Percentiles rank a stretch among this genome's conserved stretches.
Evolutionary conservation across 2,797 vertebrate species (phyloP).

Genomic region (Enteromius unitaeniatus): DNA sequence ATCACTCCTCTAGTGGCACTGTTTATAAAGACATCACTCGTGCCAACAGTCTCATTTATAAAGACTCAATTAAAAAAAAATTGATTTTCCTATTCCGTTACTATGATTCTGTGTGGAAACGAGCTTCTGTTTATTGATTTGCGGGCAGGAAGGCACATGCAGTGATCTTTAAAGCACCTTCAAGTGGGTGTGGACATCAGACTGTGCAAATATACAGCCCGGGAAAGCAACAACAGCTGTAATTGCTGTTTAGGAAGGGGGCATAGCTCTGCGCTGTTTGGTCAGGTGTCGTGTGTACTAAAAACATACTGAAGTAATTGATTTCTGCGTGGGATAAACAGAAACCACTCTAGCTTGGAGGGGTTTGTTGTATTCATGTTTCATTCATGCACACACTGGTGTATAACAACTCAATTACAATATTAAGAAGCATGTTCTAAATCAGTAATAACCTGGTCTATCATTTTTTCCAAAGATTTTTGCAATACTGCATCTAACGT

Average conservation of each 20-base stretch:
- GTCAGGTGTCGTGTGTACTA: conserved; percentile 60
- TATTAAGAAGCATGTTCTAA: neutral
- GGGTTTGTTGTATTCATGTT: conserved; percentile 31
- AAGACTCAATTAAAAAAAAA: neutral
- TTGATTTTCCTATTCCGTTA: conserved; percentile 42
- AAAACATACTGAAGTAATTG: conserved; percentile 65
- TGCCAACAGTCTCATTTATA: neutral
- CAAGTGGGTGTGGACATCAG: conserved; percentile 45
- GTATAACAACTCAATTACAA: conserved; percentile 7
- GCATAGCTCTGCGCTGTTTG: conserved; percentile 47
- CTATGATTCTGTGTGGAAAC: conserved; percentile 40
- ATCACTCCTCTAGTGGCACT: conserved; percentile 16
- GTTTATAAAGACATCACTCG: conserved; percentile 28
- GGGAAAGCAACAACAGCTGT: conserved; percentile 32
- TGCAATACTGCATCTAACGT: conserved; percentile 12
- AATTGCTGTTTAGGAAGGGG: conserved; percentile 57
- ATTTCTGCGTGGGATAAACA: conserved; percentile 32
- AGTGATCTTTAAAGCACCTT: conserved; percentile 27
- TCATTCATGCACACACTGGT: conserved; percentile 46
- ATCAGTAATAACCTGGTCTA: neutral
- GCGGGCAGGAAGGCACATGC: conserved; percentile 45
- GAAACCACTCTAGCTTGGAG: conserved; percentile 27
- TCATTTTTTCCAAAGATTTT: neutral
- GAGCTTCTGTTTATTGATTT: conserved; percentile 66
- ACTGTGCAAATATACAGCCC: conserved; percentile 68